A percentile compares a stretch with the other conserved stretches of the same genome.
phyloP scores from a whole-genome alignment of 2,888 invertebrate genomes.

The Sepioteuthis lessoniana region DNA sequence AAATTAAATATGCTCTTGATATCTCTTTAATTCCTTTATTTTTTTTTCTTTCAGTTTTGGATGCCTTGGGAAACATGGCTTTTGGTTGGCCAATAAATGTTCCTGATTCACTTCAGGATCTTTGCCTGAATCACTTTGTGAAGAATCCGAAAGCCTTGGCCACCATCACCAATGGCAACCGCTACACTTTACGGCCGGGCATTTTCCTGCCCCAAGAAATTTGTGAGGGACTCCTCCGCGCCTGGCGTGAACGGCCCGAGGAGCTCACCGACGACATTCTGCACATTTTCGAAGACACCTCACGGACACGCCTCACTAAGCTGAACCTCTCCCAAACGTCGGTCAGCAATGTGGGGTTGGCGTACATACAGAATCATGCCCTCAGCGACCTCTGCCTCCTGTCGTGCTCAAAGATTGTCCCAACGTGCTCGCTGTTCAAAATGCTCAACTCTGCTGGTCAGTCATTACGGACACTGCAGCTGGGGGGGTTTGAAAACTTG shows the following conservation, averaged over 20 bases:
- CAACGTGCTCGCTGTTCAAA: conserved; percentile 25
- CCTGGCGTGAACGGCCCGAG: conserved; percentile 45
- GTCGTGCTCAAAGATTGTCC: conserved; percentile 81
- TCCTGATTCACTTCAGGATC: conserved; percentile 56
- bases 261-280: conserved; percentile 52
- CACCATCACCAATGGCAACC: conserved; percentile 40
- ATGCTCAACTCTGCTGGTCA: conserved; percentile 36
- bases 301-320: conserved; percentile 56
- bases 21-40: background rate
- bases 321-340: conserved; percentile 59
- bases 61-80: conserved; percentile 47
- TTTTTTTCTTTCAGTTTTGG: conserved; percentile 41
- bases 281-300: conserved; percentile 55
- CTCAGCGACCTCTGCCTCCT: conserved; percentile 84
- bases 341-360: conserved; percentile 83
- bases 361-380: conserved; percentile 83
- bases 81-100: conserved; percentile 56
- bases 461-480: conserved; percentile 38
- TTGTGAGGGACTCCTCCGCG: conserved; percentile 56
- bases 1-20: background rate
- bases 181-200: conserved; percentile 54
- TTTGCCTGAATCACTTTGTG: conserved; percentile 55
- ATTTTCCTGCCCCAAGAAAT: conserved; percentile 55
- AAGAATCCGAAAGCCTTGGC: conserved; percentile 53
- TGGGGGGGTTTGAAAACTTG: conserved; percentile 24